Percentiles rank a stretch among this genome's conserved stretches.
Evolutionary conservation across 2,888 invertebrate genomes (phyloP).

Genomic region (Philereme vetulata): DNA sequence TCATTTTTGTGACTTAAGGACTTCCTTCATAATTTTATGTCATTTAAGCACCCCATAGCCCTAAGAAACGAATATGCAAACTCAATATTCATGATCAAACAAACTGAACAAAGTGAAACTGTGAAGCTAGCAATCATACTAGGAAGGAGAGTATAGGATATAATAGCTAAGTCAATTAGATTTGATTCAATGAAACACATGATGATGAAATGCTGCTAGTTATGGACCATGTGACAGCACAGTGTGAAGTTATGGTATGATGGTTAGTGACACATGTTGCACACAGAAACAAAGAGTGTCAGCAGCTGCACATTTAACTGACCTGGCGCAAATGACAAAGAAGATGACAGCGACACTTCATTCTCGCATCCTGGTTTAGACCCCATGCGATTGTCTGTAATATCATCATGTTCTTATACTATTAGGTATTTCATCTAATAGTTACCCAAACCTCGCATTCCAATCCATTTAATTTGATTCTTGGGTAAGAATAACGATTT

Average conservation of each 20-base stretch:
- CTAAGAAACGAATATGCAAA: conserved; percentile 8
- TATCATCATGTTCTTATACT: conserved; percentile 70
- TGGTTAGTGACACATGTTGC: conserved; percentile 81
- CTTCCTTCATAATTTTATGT: background rate
- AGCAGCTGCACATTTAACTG: conserved; percentile 79
- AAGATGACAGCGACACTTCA: conserved; percentile 81
- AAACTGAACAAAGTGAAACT: conserved; percentile 17
- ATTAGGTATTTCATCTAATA: conserved; percentile 37
- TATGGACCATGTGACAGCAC: conserved; percentile 54
- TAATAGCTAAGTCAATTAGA: conserved; percentile 17
- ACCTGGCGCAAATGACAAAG: conserved; percentile 83
- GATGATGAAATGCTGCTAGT: conserved; percentile 51
- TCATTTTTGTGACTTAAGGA: too few relatives aligned
- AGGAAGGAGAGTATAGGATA: conserved; percentile 14
- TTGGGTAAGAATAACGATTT: background rate
- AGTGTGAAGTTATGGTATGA: conserved; percentile 46
- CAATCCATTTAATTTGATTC: background rate
- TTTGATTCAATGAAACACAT: conserved; percentile 34
- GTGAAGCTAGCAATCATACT: conserved; percentile 25
- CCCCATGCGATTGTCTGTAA: conserved; percentile 83
- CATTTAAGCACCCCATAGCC: background rate
- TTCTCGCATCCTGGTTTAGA: conserved; percentile 80
- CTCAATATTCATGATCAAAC: background rate
- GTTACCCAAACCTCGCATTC: conserved; percentile 9
- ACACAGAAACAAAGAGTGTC: conserved; percentile 77